Evolutionary conservation across 2,888 invertebrate genomes (phyloP), one percentile per base, ranked within the genome.

Genomic region (Rhingia rostrata): DNA sequence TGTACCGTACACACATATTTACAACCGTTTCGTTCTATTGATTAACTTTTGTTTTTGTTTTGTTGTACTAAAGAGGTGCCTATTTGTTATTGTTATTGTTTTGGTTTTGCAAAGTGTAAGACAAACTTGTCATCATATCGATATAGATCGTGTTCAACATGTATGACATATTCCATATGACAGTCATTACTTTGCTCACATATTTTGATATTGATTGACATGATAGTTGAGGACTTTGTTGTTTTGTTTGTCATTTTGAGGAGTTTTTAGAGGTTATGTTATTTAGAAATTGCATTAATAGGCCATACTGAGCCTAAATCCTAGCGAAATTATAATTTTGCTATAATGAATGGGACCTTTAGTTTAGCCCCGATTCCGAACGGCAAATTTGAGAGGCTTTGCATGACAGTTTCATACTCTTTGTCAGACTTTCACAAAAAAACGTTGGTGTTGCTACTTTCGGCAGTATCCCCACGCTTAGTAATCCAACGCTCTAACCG

Each of bases 61-160:
- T 22, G 22, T 22, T 22, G 22, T 22, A 22, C 49, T 45, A 63
- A 58, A 30, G 37, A 39, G 43, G 61, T 61, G 22, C 22, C 22
- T 22, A 41, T 63, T 63, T 74, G 54, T 69, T 67, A 54, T 80
- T 80, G 67, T 74, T 75, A 66, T 81, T 77, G 77, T 70, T 81
- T 81, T 81, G 61, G 7, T 63, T 74, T 22, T 66, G 14, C 32
- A 2, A 47, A 60, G 45, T 37, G 49, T 45, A 51, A 51, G 51
- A 39, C n/a, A 51, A 61, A 43, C 37, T 53, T 53, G 53, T 51
- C 53, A 61, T 61, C 67, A 74, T 61, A 47, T 37, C 30, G 39
- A 53, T 5, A 9, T 1, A 5, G 6, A 10, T 14, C 4, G 35
- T 10, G 14, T 10, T 10, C 6, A 12, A 22, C 3, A 49, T 49